Base-by-base conservation (phyloP, 2,797 vertebrate species). In the Halcyon leucocephala region DNA sequence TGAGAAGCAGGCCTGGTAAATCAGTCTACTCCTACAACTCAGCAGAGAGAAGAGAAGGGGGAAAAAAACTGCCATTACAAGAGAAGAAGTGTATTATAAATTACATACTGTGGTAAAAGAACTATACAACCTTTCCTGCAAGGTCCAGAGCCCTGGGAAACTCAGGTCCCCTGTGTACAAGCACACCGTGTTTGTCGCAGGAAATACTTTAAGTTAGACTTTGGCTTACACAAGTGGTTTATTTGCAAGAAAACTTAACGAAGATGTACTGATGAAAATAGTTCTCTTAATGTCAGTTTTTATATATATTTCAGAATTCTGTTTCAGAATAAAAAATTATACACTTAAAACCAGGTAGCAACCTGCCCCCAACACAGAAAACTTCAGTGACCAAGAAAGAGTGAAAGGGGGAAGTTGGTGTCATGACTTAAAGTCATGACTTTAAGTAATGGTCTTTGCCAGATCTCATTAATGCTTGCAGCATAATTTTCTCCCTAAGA, bases 231-330 rank as follows among this genome's bases (percentile, higher is more conserved):
- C 74, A 85, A 90, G 73, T 88, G 72, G 82, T 96, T 97, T 94
- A 88, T 88, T 97, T 94, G 77, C 78, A 93, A 90, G 82, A 86
- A 91, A 94, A 93, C 69, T 70, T 90, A 91, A 92, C 49, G 94
- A 94, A 85, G 70, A 33, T 72, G 29, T 69, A 44, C 39, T 54
- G 77, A 91, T 77, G 91, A 76, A 64, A 94, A 87, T 41, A 83
- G 84, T 92, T 93, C 80, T 93, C 91, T 95, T 76, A 77, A 67
- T 55, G 60, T 60, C 6, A 62, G 14, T 66, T 88, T 64, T 67
- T 74, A 83, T 51, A 51, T 49, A 46, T 90, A 61, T 61, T 82
- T 72, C 55, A 54, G 46, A 60, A 52, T 85, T 89, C 64, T 72
- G 89, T 87, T 92, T 87, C 78, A 76, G 86, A 97, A 90, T 89